These are phyloP conservation scores for Hemicentrotus pulcherrimus DNA, from an alignment of 35 echinoderm and acorn worm genomes.

Conservation along the genomic window DNA sequence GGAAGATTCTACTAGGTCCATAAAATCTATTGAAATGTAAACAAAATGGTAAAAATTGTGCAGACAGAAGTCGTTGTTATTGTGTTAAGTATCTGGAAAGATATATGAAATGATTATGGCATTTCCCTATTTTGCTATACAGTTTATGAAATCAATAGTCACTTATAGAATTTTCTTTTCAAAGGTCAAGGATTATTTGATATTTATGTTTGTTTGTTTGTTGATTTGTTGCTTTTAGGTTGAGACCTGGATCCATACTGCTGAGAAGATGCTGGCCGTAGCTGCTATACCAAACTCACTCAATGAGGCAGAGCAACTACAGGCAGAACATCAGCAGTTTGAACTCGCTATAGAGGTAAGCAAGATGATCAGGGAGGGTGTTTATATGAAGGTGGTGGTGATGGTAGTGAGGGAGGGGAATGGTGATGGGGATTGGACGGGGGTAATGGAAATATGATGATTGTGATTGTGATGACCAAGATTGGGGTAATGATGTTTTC, in stretches of 20 bases:
- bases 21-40: too few species aligned
- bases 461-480: background rate
- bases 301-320: slow-evolving; percentile 88
- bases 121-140: too few species aligned
- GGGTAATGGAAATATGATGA: background rate
- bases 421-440: background rate
- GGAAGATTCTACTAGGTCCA: too few species aligned
- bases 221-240: slow-evolving; percentile 59
- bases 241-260: slow-evolving; percentile 87
- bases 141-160: too few species aligned
- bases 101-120: too few species aligned
- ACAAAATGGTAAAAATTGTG: too few species aligned
- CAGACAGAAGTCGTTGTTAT: too few species aligned
- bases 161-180: too few species aligned
- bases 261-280: slow-evolving; percentile 89
- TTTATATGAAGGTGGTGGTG: background rate
- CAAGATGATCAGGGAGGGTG: background rate
- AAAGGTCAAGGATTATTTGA: too few species aligned
- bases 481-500: background rate
- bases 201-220: background rate
- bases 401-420: background rate
- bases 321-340: slow-evolving; percentile 94
- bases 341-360: slow-evolving; percentile 95
- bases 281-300: slow-evolving; percentile 85
- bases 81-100: too few species aligned